Conservation (phyloP, 2,797 vertebrate species). For the Rousettus madagascariensis region DNA sequence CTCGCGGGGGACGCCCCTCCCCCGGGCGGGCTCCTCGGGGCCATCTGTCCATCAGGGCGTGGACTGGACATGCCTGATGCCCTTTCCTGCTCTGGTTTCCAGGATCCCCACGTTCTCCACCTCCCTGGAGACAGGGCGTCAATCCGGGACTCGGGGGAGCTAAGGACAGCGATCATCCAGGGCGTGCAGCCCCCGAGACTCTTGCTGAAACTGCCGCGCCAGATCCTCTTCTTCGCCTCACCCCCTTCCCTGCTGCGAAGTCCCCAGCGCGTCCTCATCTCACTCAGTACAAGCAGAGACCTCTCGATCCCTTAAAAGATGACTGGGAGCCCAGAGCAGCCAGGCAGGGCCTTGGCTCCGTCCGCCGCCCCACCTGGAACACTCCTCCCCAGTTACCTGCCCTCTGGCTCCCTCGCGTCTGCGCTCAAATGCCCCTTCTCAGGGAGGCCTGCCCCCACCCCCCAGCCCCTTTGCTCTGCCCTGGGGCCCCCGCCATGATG, state of each 20-base stretch:
- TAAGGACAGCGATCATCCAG: accelerated
- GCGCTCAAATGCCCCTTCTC: neutral
- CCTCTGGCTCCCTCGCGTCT: neutral
- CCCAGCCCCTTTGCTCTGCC: neutral
- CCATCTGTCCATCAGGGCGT: accelerated
- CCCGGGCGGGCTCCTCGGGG: neutral
- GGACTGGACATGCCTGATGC: accelerated
- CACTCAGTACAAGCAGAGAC: neutral
- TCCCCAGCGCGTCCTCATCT: neutral
- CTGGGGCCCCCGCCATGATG: no score
- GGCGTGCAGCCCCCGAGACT: neutral
- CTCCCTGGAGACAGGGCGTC: neutral
- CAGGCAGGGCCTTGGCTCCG: neutral
- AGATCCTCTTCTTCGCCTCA: no score
- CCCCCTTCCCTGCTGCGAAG: neutral
- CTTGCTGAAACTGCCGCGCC: neutral
- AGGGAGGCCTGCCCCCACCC: neutral
- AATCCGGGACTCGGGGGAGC: neutral
- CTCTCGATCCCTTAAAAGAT: neutral
- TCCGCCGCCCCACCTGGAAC: neutral
- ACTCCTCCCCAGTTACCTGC: neutral
- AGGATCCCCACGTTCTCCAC: neutral
- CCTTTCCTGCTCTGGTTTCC: neutral
- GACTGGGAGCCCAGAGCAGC: neutral
- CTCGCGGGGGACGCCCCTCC: accelerated